These are phyloP conservation scores for Muschampia plurimacula DNA, from an alignment of 2,888 invertebrate genomes.

Conservation along the genomic window DNA sequence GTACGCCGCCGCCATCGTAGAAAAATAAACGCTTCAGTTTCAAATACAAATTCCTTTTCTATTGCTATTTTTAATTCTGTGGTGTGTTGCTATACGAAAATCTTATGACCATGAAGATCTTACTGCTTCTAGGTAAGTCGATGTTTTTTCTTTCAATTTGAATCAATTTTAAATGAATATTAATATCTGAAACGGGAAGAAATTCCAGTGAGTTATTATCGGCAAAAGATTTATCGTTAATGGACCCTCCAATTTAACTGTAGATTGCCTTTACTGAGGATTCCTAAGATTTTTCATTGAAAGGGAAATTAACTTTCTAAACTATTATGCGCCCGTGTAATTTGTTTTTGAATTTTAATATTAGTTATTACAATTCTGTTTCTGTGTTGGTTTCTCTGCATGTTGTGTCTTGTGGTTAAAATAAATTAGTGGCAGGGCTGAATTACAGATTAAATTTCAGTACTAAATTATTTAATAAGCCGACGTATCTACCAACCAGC, in stretches of 20 bases:
- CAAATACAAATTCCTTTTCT: conserved; percentile 52
- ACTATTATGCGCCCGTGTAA: conserved; percentile 28
- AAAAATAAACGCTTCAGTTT: conserved; percentile 50
- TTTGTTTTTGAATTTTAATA: conserved; percentile 39
- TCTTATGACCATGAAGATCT: conserved; percentile 64
- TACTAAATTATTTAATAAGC: background rate
- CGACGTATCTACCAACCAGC: too few relatives aligned
- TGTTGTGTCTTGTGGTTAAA: conserved; percentile 23
- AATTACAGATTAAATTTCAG: background rate
- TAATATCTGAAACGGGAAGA: conserved; percentile 1
- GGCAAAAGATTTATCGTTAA: conserved; percentile 14
- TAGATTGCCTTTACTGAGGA: conserved; percentile 19
- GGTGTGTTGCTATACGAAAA: conserved; percentile 62
- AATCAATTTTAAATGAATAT: background rate
- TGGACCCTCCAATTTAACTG: conserved; percentile 17
- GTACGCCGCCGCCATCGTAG: conserved; percentile 65
- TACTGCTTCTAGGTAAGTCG: conserved; percentile 74
- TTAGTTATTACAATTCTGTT: conserved; percentile 30
- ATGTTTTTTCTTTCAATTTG: background rate
- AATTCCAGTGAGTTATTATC: background rate
- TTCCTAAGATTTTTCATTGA: conserved; percentile 26
- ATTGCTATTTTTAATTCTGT: conserved; percentile 56
- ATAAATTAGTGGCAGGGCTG: conserved; percentile 22
- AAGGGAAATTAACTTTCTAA: conserved; percentile 38
- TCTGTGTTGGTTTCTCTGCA: conserved; percentile 27